Percentiles rank a stretch among this genome's conserved stretches.
phyloP scores from a whole-genome alignment of 2,797 vertebrate species.

The Xiphophorus birchmanni region DNA sequence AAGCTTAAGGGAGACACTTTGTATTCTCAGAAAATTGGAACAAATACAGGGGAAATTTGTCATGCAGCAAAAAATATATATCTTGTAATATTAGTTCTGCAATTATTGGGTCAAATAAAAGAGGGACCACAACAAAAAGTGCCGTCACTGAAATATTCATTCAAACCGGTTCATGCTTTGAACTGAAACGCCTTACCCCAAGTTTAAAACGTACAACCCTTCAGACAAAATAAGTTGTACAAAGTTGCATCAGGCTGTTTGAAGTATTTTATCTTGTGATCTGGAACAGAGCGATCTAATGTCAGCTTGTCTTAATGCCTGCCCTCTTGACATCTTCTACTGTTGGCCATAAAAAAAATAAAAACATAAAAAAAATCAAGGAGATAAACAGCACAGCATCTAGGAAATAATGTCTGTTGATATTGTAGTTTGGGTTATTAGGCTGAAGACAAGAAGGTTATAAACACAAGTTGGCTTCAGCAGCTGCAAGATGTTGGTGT shows the following conservation, averaged over 20 bases:
- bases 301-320: neutral
- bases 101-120: neutral
- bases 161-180: neutral
- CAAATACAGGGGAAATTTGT: conserved; percentile 1
- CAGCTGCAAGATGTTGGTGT: neutral
- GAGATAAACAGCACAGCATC: neutral
- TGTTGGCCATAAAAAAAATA: neutral
- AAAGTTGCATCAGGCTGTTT: neutral
- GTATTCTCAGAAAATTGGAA: neutral
- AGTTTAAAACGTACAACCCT: neutral
- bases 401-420: neutral
- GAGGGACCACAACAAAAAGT: neutral
- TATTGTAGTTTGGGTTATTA: neutral
- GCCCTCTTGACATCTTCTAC: neutral
- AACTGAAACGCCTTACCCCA: neutral
- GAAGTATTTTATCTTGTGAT: neutral
- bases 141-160: neutral
- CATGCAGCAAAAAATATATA: neutral
- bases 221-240: neutral
- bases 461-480: neutral
- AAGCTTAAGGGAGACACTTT: neutral
- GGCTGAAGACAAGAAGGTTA: neutral
- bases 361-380: neutral
- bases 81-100: neutral
- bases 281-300: neutral